Conservation (phyloP, 2,113 vertebrate genomes). For the Charadrius vociferus region DNA sequence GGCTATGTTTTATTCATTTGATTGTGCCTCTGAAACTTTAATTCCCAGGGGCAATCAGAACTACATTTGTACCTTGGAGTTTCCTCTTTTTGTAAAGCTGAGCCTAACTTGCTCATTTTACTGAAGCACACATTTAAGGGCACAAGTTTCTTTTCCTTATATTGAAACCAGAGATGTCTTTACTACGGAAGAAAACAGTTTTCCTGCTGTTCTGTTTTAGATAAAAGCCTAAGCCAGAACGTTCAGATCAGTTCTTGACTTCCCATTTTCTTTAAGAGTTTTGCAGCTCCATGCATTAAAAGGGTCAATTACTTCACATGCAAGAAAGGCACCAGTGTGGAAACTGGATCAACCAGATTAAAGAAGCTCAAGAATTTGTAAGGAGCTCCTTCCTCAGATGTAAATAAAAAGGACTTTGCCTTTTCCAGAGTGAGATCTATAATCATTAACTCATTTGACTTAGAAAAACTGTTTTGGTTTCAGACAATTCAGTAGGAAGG, state of each 20-base stretch:
- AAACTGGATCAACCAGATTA: neutral
- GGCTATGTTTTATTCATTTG: neutral
- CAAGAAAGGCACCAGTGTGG: neutral
- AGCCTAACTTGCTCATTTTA: neutral
- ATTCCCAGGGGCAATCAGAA: neutral
- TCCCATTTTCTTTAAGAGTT: neutral
- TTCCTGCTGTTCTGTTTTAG: neutral
- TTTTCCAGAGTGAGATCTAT: neutral
- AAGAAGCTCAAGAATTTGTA: neutral
- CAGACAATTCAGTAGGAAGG: neutral
- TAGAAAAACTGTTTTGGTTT: neutral
- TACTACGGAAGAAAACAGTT: neutral
- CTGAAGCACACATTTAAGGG: neutral
- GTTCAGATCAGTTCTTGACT: neutral
- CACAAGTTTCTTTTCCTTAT: neutral
- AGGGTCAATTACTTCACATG: neutral
- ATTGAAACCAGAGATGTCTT: neutral
- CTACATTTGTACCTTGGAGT: neutral
- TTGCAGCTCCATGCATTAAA: neutral
- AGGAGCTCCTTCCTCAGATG: neutral
- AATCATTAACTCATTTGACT: constrained; percentile 36
- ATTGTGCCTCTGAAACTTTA: neutral
- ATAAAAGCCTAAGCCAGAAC: neutral
- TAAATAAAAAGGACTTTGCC: neutral
- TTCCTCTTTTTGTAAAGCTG: neutral